phyloP scores from a whole-genome alignment of 1,140 invertebrate species.

The Drosophila busckii region DNA sequence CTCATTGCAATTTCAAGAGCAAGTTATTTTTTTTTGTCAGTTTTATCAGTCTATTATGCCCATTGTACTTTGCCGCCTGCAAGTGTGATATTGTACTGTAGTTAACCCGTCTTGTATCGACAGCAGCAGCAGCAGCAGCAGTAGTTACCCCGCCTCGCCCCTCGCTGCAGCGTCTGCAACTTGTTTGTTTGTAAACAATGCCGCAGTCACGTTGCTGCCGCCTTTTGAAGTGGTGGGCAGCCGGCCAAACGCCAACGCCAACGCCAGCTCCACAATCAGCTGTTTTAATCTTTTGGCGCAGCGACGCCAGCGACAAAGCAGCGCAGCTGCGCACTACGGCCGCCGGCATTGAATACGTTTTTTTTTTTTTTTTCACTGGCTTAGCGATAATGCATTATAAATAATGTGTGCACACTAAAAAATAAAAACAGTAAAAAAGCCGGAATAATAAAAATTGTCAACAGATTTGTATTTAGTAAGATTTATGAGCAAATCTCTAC shows the following conservation, averaged over 20 bases:
- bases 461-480: constrained; percentile 2
- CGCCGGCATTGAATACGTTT: constrained; percentile 22
- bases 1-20: neutral
- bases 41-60: neutral
- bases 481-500: constrained; percentile 55
- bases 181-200: constrained; percentile 70
- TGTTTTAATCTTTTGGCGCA: constrained; percentile 49
- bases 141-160: too few species aligned
- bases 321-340: neutral
- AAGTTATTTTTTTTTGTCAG: too few species aligned
- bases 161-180: constrained; percentile 16
- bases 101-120: neutral
- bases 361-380: constrained; percentile 12
- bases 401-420: constrained; percentile 36
- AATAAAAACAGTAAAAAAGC: neutral
- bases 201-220: constrained; percentile 45
- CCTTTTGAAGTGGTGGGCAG: constrained; percentile 64
- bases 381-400: constrained; percentile 46
- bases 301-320: neutral
- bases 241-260: constrained; percentile 30
- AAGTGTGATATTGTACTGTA: constrained; percentile 2
- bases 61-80: constrained; percentile 12
- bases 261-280: constrained; percentile 47
- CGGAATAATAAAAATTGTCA: neutral
- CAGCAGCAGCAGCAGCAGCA: too few species aligned